Percentiles rank a stretch among this genome's conserved stretches.
phyloP scores from a whole-genome alignment of 2,113 vertebrate genomes.

The Bubo bubo region DNA sequence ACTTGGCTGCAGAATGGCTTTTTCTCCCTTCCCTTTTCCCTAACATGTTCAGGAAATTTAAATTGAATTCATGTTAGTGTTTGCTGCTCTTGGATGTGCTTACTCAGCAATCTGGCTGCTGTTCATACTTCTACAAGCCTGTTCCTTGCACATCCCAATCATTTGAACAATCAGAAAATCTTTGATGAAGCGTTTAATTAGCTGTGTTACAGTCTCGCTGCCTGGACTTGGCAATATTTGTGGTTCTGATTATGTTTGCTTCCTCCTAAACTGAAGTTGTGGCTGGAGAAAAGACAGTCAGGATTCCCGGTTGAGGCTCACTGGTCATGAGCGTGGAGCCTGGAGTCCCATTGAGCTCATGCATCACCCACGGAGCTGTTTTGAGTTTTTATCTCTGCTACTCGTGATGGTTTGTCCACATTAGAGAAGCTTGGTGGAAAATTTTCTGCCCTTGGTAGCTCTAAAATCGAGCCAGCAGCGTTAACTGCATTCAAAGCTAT shows the following conservation, averaged over 20 bases:
- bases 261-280: background rate
- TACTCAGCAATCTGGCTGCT: background rate
- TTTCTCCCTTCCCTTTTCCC: background rate
- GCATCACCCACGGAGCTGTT: background rate
- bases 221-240: background rate
- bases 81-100: background rate
- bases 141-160: background rate
- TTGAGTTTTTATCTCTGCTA: background rate
- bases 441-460: background rate
- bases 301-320: background rate
- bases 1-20: background rate
- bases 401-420: background rate
- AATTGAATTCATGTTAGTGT: background rate
- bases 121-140: background rate
- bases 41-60: background rate
- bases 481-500: background rate
- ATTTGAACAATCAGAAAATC: rapidly evolving
- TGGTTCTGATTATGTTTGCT: background rate
- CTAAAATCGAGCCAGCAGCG: background rate
- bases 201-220: background rate
- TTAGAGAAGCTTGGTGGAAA: background rate
- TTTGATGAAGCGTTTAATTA: background rate
- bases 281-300: background rate
- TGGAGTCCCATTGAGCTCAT: background rate
- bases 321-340: rapidly evolving